phyloP scores from a whole-genome alignment of 2,113 vertebrate species.

The Cyrtonyx montezumae region DNA sequence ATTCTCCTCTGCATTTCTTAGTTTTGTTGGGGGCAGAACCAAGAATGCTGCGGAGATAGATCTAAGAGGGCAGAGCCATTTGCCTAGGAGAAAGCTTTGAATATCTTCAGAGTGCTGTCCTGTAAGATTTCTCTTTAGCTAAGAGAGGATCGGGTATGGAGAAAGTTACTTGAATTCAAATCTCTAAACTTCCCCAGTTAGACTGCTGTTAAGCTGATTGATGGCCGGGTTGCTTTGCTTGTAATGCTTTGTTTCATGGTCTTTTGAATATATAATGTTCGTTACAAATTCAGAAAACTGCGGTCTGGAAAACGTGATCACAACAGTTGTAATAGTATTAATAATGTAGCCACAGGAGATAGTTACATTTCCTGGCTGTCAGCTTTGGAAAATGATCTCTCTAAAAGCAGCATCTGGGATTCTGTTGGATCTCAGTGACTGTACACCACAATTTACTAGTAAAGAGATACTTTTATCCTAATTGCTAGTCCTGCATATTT shows the following conservation, averaged over 20 bases:
- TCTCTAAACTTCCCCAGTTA: background rate
- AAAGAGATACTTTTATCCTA: conserved; percentile 10
- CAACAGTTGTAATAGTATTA: background rate
- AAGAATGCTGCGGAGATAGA: background rate
- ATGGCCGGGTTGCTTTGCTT: background rate
- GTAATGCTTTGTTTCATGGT: background rate
- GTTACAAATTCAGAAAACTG: background rate
- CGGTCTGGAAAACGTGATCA: background rate
- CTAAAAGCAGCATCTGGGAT: background rate
- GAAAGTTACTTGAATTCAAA: background rate
- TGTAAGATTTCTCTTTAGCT: background rate
- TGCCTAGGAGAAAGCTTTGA: background rate
- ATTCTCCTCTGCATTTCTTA: background rate
- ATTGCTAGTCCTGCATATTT: conserved; percentile 39
- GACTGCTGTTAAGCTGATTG: background rate
- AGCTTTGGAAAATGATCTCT: conserved; percentile 13
- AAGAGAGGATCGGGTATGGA: background rate
- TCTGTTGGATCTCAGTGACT: background rate
- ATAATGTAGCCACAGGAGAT: background rate
- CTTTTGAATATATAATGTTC: background rate
- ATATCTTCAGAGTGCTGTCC: background rate
- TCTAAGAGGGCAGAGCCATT: background rate
- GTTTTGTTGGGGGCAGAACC: background rate
- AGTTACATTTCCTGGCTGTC: background rate
- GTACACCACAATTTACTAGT: conserved; percentile 14